phyloP scores from a whole-genome alignment of 2,797 vertebrate genomes.

The Molossus molossus region DNA sequence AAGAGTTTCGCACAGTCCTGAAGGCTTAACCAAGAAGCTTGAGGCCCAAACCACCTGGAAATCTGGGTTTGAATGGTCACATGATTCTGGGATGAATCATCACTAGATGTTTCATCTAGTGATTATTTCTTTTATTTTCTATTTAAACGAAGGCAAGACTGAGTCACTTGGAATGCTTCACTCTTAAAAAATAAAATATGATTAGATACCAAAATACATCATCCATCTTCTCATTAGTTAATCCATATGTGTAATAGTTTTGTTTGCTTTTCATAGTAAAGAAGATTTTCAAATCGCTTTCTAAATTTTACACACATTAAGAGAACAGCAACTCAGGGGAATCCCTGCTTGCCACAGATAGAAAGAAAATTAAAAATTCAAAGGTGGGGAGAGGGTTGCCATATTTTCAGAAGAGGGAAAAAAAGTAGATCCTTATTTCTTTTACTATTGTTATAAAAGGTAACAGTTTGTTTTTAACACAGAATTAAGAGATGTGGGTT shows the following conservation, averaged over 20 bases:
- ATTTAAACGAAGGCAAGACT: conserved; percentile 74
- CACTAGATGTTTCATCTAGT: background rate
- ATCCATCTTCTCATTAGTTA: conserved; percentile 77
- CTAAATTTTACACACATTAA: conserved; percentile 76
- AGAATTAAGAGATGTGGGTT: conserved; percentile 32
- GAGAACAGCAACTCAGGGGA: conserved; percentile 67
- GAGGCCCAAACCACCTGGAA: conserved; percentile 27
- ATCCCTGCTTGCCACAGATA: conserved; percentile 63
- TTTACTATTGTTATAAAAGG: conserved; percentile 49
- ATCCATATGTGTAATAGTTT: conserved; percentile 73
- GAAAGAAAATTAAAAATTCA: conserved; percentile 73
- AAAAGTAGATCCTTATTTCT: background rate
- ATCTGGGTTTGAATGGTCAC: conserved; percentile 33
- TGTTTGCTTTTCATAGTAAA: conserved; percentile 78
- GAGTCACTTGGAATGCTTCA: conserved; percentile 65
- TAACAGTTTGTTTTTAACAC: conserved; percentile 31
- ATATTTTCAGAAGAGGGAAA: conserved; percentile 63
- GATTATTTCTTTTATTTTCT: conserved; percentile 73
- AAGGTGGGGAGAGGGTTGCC: conserved; percentile 60
- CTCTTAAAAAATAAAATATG: conserved; percentile 78
- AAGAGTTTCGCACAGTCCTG: background rate
- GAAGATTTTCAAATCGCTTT: conserved; percentile 74
- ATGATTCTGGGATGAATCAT: conserved; percentile 30
- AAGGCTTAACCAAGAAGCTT: conserved; percentile 25
- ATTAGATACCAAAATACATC: conserved; percentile 75